These are phyloP conservation scores for Cyclopterus lumpus DNA, from an alignment of 2,797 vertebrate genomes.

Conservation along the genomic window DNA sequence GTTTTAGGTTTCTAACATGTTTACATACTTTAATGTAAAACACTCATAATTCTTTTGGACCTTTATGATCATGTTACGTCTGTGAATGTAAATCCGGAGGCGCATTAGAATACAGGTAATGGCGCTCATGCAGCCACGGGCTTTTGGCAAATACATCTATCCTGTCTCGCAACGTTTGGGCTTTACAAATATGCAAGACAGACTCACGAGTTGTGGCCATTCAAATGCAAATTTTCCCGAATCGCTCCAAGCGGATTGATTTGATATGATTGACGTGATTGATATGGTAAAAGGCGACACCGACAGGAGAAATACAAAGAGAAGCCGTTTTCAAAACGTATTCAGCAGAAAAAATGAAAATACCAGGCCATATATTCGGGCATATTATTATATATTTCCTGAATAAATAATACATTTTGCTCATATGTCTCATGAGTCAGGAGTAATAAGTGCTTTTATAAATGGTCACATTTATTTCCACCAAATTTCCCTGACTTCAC, in stretches of 20 bases:
- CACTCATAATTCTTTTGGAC: not conserved
- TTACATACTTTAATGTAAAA: not conserved
- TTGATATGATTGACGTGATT: not conserved
- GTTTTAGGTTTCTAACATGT: too few relatives aligned
- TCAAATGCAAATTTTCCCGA: not conserved
- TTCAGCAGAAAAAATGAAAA: not conserved
- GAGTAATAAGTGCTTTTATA: too few relatives aligned
- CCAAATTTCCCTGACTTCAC: too few relatives aligned
- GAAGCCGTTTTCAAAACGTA: not conserved
- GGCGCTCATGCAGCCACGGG: not conserved
- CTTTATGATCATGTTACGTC: not conserved
- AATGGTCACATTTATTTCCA: too few relatives aligned
- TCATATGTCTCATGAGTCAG: too few relatives aligned
- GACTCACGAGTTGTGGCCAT: not conserved
- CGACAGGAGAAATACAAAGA: not conserved
- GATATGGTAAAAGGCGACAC: not conserved
- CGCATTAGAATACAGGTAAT: not conserved
- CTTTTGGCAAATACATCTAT: not conserved
- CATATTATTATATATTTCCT: too few relatives aligned
- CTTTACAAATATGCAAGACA: not conserved
- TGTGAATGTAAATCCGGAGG: not conserved
- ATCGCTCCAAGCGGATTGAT: not conserved
- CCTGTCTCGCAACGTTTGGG: not conserved
- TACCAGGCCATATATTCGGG: too few relatives aligned
- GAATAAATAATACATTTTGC: too few relatives aligned